These are phyloP conservation scores for Cephalopholis sonnerati DNA, from an alignment of 2,113 vertebrate species.

Conservation along the genomic window DNA sequence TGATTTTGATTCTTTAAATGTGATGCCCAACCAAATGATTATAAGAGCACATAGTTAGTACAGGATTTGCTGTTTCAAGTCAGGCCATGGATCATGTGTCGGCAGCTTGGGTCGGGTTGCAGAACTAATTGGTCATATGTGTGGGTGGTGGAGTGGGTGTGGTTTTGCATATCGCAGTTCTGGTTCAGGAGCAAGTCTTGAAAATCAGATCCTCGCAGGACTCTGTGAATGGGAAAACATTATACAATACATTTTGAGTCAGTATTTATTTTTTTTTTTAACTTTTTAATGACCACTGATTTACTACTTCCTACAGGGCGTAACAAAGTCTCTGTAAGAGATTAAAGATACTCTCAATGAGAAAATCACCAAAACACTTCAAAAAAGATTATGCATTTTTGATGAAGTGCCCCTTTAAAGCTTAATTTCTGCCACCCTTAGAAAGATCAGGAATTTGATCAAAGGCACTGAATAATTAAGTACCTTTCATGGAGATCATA, in stretches of 20 bases:
- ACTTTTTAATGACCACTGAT: not conserved
- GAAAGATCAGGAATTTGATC: slow-evolving; percentile 48
- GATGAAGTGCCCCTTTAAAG: slow-evolving; percentile 53
- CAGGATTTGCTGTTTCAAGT: no score
- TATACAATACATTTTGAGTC: not conserved
- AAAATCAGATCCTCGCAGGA: no score
- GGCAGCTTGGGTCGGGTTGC: no score
- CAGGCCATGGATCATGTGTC: no score
- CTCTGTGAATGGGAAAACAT: not conserved
- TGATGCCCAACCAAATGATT: no score
- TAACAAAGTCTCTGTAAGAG: not conserved
- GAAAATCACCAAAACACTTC: slow-evolving; percentile 12
- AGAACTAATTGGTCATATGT: no score
- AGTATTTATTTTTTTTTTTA: not conserved
- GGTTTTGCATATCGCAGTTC: no score
- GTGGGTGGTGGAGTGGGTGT: no score
- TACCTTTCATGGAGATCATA: slow-evolving; percentile 52
- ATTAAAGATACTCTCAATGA: slow-evolving; percentile 19
- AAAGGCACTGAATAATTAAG: slow-evolving; percentile 60
- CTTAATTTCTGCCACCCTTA: slow-evolving; percentile 32
- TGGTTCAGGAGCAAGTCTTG: no score
- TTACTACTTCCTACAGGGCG: not conserved
- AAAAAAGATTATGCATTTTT: slow-evolving; percentile 46
- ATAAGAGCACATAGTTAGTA: no score
- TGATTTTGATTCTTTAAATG: no score